Percentiles rank a stretch among this genome's conserved stretches.
phyloP scores from a whole-genome alignment of 2,888 invertebrate genomes.

The Caenorhabditis sp. region DNA sequence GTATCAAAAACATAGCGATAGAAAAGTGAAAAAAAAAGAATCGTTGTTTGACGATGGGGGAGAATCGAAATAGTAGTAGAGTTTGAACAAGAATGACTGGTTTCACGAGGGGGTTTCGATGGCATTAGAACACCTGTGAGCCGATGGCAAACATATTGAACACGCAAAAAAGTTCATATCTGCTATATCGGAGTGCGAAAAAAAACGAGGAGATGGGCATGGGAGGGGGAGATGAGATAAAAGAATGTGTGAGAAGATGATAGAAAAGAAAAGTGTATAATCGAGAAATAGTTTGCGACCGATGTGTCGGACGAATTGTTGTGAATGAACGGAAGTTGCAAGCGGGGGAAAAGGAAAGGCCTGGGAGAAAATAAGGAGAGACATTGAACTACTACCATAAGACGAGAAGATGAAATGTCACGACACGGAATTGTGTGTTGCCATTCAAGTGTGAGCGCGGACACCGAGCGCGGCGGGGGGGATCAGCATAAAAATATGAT shows the following conservation, averaged over 20 bases:
- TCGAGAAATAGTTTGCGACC: conserved; percentile 62
- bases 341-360: conserved; percentile 49
- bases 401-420: conserved; percentile 59
- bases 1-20: conserved; percentile 1
- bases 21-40: conserved; percentile 21
- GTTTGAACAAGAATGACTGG: conserved; percentile 32
- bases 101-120: conserved; percentile 43
- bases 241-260: conserved; percentile 44
- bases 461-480: conserved; percentile 47
- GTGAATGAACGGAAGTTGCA: conserved; percentile 68
- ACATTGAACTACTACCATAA: conserved; percentile 65
- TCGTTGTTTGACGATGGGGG: conserved; percentile 9
- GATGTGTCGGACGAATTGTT: conserved; percentile 63
- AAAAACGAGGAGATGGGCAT: conserved; percentile 28
- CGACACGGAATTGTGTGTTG: conserved; percentile 56
- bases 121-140: conserved; percentile 55
- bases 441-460: conserved; percentile 56
- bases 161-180: conserved; percentile 49
- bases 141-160: conserved; percentile 38
- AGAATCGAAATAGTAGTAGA: conserved; percentile 41
- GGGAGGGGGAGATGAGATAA: conserved; percentile 17
- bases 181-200: conserved; percentile 55
- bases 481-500: conserved; percentile 67
- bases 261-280: conserved; percentile 63
- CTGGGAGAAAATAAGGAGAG: conserved; percentile 59